phyloP scores from a whole-genome alignment of 1,140 invertebrate genomes.

The Eciton burchellii region DNA sequence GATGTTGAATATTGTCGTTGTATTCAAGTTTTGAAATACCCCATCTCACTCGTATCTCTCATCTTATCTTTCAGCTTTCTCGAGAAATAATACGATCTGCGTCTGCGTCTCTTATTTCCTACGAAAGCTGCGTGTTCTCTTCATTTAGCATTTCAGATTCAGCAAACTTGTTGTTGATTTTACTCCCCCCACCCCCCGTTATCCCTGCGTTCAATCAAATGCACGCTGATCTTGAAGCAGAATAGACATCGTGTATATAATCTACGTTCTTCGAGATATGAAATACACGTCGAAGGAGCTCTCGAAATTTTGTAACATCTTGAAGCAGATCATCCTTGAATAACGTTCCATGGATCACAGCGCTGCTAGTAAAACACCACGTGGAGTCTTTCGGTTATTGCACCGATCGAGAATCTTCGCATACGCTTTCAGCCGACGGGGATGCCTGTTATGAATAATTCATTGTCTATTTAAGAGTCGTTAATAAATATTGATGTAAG shows the following conservation, averaged over 20 bases:
- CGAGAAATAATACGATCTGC: background rate
- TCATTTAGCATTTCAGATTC: background rate
- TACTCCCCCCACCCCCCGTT: too few species aligned
- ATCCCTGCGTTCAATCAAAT: conserved; percentile 1
- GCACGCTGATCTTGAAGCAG: background rate
- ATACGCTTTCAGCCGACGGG: conserved; percentile 14
- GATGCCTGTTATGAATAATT: conserved; percentile 45
- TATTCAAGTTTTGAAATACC: background rate
- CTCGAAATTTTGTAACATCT: background rate
- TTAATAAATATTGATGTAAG: conserved; percentile 27
- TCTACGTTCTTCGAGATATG: background rate
- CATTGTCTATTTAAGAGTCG: conserved; percentile 25
- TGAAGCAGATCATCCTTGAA: conserved; percentile 10
- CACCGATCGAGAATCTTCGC: conserved; percentile 22
- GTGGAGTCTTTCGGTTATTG: background rate
- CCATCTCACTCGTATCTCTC: background rate
- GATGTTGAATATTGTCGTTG: background rate
- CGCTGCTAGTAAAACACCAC: background rate
- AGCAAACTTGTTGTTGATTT: background rate
- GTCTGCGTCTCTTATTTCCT: too few species aligned
- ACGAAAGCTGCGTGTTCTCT: background rate
- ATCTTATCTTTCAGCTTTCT: background rate
- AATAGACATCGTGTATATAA: background rate
- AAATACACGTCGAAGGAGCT: background rate
- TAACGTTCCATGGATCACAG: background rate